Conservation (phyloP, 2,113 vertebrate species). For the Periophthalmodon schlosseri region DNA sequence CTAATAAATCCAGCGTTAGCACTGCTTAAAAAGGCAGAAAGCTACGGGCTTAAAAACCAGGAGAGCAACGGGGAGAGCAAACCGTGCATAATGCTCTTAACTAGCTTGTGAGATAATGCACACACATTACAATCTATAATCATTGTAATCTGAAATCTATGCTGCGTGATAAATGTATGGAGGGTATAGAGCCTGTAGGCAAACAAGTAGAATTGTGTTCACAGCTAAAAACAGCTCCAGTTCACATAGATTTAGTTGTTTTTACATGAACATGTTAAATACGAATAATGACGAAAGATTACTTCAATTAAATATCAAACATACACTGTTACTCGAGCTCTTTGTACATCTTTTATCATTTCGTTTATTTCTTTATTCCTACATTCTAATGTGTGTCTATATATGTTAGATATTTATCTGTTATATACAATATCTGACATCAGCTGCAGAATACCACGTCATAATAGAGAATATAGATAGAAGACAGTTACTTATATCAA, state of each 20-base stretch:
- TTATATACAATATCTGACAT: neutral
- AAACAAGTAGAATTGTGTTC: slow-evolving; percentile 6
- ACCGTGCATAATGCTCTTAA: slow-evolving; percentile 66
- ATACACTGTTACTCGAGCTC: neutral
- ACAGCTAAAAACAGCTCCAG: neutral
- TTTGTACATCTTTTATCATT: neutral
- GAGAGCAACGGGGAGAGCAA: slow-evolving; percentile 49
- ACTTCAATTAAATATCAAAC: neutral
- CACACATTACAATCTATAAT: slow-evolving; percentile 61
- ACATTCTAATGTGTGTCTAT: neutral
- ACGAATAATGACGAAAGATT: neutral
- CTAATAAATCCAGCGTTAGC: slow-evolving; percentile 74
- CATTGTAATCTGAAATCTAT: slow-evolving; percentile 52
- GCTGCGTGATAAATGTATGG: slow-evolving; percentile 42
- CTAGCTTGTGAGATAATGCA: slow-evolving; percentile 61
- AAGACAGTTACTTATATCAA: neutral
- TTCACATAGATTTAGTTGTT: neutral
- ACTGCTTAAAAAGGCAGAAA: slow-evolving; percentile 62
- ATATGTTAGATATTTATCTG: neutral
- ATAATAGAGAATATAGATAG: neutral
- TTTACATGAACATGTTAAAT: neutral
- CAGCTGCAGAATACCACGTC: neutral
- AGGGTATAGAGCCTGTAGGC: slow-evolving; percentile 3
- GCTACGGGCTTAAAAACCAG: slow-evolving; percentile 60
- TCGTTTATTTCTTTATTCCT: neutral